Conservation (phyloP, 2,113 vertebrate genomes). For the Cariama cristata region DNA sequence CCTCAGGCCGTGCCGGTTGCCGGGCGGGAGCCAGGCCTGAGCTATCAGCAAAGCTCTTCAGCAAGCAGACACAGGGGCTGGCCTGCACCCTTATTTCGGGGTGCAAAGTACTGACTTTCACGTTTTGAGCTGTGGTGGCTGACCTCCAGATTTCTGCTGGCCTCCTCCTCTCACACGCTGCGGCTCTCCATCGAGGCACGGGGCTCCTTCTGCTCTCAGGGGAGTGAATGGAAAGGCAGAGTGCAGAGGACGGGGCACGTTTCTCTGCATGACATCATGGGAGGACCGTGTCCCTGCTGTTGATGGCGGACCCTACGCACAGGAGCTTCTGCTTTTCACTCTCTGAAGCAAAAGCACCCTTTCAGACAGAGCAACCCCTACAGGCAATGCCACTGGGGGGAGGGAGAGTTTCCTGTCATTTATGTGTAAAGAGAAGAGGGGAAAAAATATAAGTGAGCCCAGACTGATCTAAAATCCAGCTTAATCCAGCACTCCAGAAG, state of each 20-base stretch:
- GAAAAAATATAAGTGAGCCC: background rate
- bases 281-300: no score
- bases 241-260: background rate
- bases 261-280: background rate
- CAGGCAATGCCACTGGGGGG: no score
- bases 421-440: background rate
- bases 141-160: background rate
- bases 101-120: fast-evolving
- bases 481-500: background rate
- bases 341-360: background rate
- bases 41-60: background rate
- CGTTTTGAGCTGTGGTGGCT: background rate
- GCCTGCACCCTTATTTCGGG: background rate
- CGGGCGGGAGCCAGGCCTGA: background rate
- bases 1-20: background rate
- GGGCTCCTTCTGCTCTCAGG: background rate
- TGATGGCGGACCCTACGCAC: background rate
- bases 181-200: fast-evolving
- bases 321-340: background rate
- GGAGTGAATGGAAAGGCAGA: fast-evolving
- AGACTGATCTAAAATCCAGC: background rate
- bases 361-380: background rate
- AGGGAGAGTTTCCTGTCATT: background rate
- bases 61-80: background rate
- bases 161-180: background rate